Percentiles rank a stretch among this genome's conserved stretches.
Evolutionary conservation across 1,140 invertebrate species (phyloP).

Genomic region (Globodera ellingtonae): DNA sequence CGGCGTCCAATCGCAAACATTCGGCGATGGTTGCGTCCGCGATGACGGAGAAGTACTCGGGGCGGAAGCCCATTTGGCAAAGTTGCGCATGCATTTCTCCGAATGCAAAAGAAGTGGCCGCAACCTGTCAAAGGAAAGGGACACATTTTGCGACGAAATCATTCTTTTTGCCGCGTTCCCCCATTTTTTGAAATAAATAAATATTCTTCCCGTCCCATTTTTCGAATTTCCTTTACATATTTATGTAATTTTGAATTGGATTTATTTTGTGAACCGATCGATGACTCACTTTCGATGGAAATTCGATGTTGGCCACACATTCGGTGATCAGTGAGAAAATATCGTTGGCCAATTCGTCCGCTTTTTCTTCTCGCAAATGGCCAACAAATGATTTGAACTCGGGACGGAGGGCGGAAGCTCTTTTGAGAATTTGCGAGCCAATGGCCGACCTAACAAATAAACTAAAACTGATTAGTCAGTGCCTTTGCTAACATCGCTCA

Average conservation of each 20-base stretch:
- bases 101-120: slow-evolving; percentile 51
- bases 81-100: slow-evolving; percentile 56
- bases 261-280: neutral
- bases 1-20: slow-evolving; percentile 59
- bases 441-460: slow-evolving; percentile 53
- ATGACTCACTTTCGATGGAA: slow-evolving; percentile 43
- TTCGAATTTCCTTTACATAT: no score
- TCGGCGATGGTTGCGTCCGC: slow-evolving; percentile 63
- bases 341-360: slow-evolving; percentile 47
- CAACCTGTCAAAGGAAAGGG: slow-evolving; percentile 34
- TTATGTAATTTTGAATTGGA: slow-evolving; percentile 1
- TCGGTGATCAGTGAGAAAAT: slow-evolving; percentile 52
- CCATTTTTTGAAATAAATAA: slow-evolving; percentile 17
- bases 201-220: neutral
- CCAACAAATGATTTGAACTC: slow-evolving; percentile 55
- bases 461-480: neutral
- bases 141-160: slow-evolving; percentile 14
- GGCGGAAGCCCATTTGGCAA: slow-evolving; percentile 59
- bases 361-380: slow-evolving; percentile 52
- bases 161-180: neutral
- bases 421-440: slow-evolving; percentile 57
- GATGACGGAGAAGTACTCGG: slow-evolving; percentile 60
- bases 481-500: slow-evolving; percentile 30
- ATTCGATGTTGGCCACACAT: slow-evolving; percentile 57
- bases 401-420: slow-evolving; percentile 52